Conservation (phyloP, 2,797 vertebrate species). For the Mormyrops attenuatus region DNA sequence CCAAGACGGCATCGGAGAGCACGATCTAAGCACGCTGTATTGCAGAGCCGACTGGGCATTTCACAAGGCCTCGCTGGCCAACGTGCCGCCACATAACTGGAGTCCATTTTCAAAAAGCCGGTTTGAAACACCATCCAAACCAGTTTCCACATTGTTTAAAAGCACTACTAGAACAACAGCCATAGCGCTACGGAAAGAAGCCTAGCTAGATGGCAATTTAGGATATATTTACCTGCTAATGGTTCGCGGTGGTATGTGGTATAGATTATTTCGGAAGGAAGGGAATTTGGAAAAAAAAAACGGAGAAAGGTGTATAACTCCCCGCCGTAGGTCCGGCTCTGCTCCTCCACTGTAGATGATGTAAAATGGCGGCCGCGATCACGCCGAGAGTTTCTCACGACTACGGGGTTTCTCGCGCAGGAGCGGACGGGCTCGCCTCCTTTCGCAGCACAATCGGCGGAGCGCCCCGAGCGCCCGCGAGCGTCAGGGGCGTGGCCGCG, state of each 20-base stretch:
- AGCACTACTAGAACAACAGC: neutral
- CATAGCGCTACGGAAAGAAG: neutral
- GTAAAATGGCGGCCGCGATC: conserved; percentile 79
- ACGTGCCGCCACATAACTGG: conserved; percentile 36
- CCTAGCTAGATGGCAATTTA: neutral
- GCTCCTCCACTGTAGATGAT: conserved; percentile 70
- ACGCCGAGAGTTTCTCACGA: conserved; percentile 62
- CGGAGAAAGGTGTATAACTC: conserved; percentile 34
- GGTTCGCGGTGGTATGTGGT: conserved; percentile 36
- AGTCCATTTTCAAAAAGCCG: conserved; percentile 70
- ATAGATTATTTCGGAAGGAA: conserved; percentile 34
- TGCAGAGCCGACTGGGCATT: neutral
- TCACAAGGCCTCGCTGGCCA: conserved; percentile 21
- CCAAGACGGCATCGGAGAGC: neutral
- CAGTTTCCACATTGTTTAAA: conserved; percentile 27
- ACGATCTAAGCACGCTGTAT: neutral
- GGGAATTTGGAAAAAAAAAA: conserved; percentile 29
- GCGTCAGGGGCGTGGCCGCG: conserved; percentile 16
- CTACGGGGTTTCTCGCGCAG: conserved; percentile 63
- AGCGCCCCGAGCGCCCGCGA: conserved; percentile 16
- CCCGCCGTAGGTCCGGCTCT: conserved; percentile 47
- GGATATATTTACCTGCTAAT: conserved; percentile 46
- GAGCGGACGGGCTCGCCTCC: conserved; percentile 52
- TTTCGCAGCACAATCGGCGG: conserved; percentile 25
- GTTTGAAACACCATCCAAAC: conserved; percentile 36